Base-by-base conservation (phyloP, 2,113 vertebrate species). In the Ameiurus melas region DNA sequence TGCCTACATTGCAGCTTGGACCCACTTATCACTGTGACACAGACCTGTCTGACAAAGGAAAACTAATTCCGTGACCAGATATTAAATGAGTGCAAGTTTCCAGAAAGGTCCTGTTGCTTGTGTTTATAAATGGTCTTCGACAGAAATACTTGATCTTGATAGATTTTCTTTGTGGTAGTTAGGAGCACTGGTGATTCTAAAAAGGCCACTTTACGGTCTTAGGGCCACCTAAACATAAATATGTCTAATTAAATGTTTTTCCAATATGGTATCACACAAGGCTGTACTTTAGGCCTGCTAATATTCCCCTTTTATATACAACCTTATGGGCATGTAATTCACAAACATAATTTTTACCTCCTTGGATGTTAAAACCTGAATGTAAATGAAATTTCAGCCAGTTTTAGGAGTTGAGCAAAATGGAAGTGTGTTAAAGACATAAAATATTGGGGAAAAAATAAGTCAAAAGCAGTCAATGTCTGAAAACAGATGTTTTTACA, bases 1-100 rank as follows among this genome's bases (percentile, higher is more conserved):
- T 84, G 47, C 89, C 89, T 79, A 12, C 64, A 7, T 75, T 86
- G 84, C 47, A 22, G 71, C 88, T 75, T 27, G 60, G 85, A 75
- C 88, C 86, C 92, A 92, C 92, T 92, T 91, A 90, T 94, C 92
- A 94, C 81, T 30, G 51, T 91, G 93, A 93, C 93, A 92, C 86
- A 83, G 88, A 92, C 89, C 87, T 13, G 85, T 83, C 91, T 91
- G 91, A 93, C 89, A 89, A 90, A 87, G 90, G 66, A 92, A 92
- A 93, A 90, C 91, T 89, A 90, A 93, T 92, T 92, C 84, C 86
- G 70, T 83, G 80, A 78, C 53, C 25, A 47, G 89, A 93, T 93
- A 90, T 93, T 91, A 93, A 93, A 90, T 91, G 88, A 90, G 86
- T 88, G 39, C 85, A 89, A 57, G 86, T 79, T 91, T 87, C 73